phyloP scores from a whole-genome alignment of 92 coral and sea anemone genomes.

The Epizoanthus stellaris region DNA sequence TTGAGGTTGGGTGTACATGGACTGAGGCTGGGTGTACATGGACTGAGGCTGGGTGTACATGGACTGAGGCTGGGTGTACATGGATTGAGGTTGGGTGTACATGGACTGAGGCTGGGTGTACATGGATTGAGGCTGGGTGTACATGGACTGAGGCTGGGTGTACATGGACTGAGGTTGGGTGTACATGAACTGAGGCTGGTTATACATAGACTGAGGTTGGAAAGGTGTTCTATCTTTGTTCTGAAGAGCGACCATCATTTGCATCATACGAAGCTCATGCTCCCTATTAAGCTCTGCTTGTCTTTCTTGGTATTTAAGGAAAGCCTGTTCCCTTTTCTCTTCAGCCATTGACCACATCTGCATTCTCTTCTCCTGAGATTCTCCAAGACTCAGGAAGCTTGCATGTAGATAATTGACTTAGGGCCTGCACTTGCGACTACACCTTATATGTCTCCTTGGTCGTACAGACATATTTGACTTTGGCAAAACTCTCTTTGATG shows the following conservation, averaged over 20 bases:
- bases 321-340: constrained; percentile 55
- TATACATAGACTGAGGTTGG: no score
- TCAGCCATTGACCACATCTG: constrained; percentile 60
- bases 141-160: no score
- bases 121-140: no score
- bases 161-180: no score
- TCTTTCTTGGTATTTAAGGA: constrained; percentile 63
- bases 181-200: no score
- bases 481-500: constrained; percentile 26
- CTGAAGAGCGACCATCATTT: constrained; percentile 55
- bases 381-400: constrained; percentile 55
- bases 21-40: no score
- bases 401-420: constrained; percentile 59
- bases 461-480: constrained; percentile 51
- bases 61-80: no score
- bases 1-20: no score
- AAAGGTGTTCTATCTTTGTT: neutral
- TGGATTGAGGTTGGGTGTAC: no score
- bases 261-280: constrained; percentile 57
- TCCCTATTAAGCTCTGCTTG: constrained; percentile 63
- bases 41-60: no score
- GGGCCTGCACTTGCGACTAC: constrained; percentile 55
- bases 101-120: no score
- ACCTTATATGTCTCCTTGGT: constrained; percentile 57
- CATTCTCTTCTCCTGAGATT: constrained; percentile 62